These are phyloP conservation scores for Sisor rabdophorus DNA, from an alignment of 2,113 vertebrate genomes.

Conservation along the genomic window DNA sequence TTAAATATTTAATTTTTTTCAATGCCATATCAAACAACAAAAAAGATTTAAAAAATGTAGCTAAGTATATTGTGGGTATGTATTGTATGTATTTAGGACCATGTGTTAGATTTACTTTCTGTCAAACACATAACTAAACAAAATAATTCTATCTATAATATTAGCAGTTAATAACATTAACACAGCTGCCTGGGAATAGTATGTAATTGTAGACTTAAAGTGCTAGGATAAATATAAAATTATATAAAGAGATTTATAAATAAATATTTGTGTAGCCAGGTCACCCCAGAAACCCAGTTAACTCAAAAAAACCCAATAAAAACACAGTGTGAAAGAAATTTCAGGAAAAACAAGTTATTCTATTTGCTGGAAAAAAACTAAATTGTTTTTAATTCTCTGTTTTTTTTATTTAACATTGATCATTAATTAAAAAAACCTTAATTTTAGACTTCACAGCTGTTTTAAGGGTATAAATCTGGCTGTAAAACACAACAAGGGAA, in stretches of 20 bases:
- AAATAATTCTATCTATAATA: not conserved
- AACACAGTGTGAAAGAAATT: not conserved
- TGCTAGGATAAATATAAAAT: not conserved
- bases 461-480: not conserved
- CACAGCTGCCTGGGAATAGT: not conserved
- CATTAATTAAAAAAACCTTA: not conserved
- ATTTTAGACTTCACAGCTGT: not conserved
- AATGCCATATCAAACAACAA: too few species aligned
- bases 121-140: not conserved
- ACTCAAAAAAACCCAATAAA: not conserved
- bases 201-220: not conserved
- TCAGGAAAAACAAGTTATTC: not conserved
- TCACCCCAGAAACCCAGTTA: constrained; percentile 1
- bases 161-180: not conserved
- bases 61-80: too few species aligned
- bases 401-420: not conserved
- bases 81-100: too few species aligned
- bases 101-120: not conserved
- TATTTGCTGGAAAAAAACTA: not conserved
- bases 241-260: not conserved
- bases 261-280: too few species aligned
- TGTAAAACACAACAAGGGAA: not conserved
- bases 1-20: too few species aligned
- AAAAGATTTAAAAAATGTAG: too few species aligned
- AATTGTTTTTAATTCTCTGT: not conserved